Evolutionary conservation across 1,140 invertebrate species (phyloP).

Genomic region (Zaprionus gabonicus): DNA sequence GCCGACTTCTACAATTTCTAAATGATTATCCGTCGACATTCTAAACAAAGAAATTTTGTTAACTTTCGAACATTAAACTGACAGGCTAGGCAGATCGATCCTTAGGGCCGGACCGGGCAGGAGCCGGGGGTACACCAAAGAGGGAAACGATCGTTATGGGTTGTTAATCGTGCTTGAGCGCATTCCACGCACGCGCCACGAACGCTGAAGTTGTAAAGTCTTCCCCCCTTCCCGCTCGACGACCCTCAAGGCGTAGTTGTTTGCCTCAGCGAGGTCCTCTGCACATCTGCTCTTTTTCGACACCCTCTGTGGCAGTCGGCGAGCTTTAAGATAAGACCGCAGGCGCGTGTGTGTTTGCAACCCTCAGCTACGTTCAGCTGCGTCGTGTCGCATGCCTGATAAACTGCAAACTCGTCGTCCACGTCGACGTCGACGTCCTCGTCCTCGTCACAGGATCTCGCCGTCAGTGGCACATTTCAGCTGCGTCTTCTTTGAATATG

Average conservation of each 20-base stretch:
- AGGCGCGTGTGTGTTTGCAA: slow-evolving; percentile 48
- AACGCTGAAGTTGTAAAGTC: background rate
- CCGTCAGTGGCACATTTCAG: slow-evolving; percentile 20
- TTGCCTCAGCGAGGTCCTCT: slow-evolving; percentile 34
- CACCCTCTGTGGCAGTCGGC: slow-evolving; percentile 34
- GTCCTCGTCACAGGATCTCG: slow-evolving; percentile 26
- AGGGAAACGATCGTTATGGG: background rate
- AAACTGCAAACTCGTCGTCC: slow-evolving; percentile 44
- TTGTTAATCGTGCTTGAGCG: slow-evolving; percentile 17
- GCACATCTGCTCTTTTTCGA: slow-evolving; percentile 74
- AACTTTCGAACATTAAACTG: slow-evolving; percentile 16
- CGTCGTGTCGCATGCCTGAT: slow-evolving; percentile 60
- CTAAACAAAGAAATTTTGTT: slow-evolving; percentile 52
- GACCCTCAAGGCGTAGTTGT: slow-evolving; percentile 46
- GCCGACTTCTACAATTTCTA: slow-evolving; percentile 60
- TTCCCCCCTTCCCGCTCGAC: background rate
- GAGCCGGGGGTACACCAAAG: background rate
- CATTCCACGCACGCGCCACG: slow-evolving; percentile 55
- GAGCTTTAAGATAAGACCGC: slow-evolving; percentile 75
- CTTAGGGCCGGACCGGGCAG: slow-evolving; percentile 1
- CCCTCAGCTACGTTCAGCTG: slow-evolving; percentile 58
- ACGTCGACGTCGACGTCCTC: slow-evolving; percentile 33
- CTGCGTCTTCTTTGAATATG: slow-evolving; percentile 19
- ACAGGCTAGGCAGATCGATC: slow-evolving; percentile 20
- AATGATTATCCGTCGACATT: slow-evolving; percentile 69